Evolutionary conservation across 2,797 vertebrate genomes (phyloP).

Genomic region (Sparus aurata): DNA sequence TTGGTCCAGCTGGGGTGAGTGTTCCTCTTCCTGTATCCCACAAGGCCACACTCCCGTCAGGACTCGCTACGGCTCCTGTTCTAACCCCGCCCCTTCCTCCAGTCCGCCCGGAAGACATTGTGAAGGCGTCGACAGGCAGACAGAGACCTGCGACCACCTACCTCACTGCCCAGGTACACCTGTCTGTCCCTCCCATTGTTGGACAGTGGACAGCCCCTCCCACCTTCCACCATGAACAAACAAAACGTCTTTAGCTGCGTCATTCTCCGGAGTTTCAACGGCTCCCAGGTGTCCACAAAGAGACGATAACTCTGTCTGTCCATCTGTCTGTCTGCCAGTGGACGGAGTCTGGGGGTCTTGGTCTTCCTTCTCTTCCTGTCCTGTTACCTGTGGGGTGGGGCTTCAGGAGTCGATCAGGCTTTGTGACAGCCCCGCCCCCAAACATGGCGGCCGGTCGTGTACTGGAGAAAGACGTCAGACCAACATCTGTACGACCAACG

Average conservation of each 20-base stretch:
- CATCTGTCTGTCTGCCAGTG: conserved; percentile 48
- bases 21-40: conserved; percentile 62
- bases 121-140: background rate
- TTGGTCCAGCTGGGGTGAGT: conserved; percentile 70
- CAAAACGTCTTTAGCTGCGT: no score
- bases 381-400: conserved; percentile 74
- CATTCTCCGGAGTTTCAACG: no score
- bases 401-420: conserved; percentile 54
- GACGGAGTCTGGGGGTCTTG: conserved; percentile 72
- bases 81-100: conserved; percentile 66
- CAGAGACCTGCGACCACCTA: conserved; percentile 31
- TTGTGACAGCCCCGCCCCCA: conserved; percentile 60
- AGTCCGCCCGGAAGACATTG: conserved; percentile 28
- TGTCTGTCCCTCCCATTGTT: no score
- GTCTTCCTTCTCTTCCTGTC: conserved; percentile 60
- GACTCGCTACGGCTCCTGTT: conserved; percentile 59
- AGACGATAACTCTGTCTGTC: background rate
- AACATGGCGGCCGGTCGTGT: conserved; percentile 55
- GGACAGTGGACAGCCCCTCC: no score
- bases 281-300: background rate
- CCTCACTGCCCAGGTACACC: conserved; percentile 63
- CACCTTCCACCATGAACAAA: no score
- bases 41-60: background rate
- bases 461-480: conserved; percentile 36
- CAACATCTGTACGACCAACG: conserved; percentile 41